Base-by-base conservation (phyloP, 2,888 invertebrate species). In the Eupithecia vulgata region DNA sequence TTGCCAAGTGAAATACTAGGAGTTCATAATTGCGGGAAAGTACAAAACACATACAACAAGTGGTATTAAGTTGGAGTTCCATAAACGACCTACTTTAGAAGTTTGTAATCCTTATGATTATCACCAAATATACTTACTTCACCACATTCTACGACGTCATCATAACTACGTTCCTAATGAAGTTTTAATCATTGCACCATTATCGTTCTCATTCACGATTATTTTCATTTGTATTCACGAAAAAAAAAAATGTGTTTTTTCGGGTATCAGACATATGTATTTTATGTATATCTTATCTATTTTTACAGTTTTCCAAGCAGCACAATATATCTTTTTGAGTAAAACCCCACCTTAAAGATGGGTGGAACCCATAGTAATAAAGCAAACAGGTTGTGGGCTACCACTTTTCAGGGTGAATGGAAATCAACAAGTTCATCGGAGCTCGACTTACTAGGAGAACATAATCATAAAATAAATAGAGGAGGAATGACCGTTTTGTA, bases 1-100 rank as follows among this genome's bases (percentile, higher is more conserved):
- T 70, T 70, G 67, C 70, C 67, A 73, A 73, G 73, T 64, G 62
- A 64, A 42, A 57, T 70, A 73, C 73, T 30, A 67, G 70, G 73
- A 35, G 37, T 13, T 62, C 70, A 73, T 70, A 45, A 34, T 1
- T 67, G 15, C 12, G 45, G 40, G 48, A 45, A 59, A 73, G 45
- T 59, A 48, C 5, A 25, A 37, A 37, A n/a, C 8, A 40, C 2
- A 10, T 17, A 45, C 67, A 67, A 73, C 69, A 71, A 65, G 70
- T 74, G 59, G 70, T 70, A n/a, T 45, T 61, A 1, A 73, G 67
- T 48, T 52, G 62, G 15, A 62, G 37, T 64, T 45, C 45, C 45
- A 45, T 45, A 15, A 45, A 45, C 17, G 6, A 45, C 2, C n/a
- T n/a, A n/a, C 45, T 45, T 0, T 45, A 8, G 45, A n/a, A 45